Percentiles rank a stretch among this genome's conserved stretches.
Evolutionary conservation across 2,888 invertebrate genomes (phyloP).

Genomic region (Oscheius sp.): DNA sequence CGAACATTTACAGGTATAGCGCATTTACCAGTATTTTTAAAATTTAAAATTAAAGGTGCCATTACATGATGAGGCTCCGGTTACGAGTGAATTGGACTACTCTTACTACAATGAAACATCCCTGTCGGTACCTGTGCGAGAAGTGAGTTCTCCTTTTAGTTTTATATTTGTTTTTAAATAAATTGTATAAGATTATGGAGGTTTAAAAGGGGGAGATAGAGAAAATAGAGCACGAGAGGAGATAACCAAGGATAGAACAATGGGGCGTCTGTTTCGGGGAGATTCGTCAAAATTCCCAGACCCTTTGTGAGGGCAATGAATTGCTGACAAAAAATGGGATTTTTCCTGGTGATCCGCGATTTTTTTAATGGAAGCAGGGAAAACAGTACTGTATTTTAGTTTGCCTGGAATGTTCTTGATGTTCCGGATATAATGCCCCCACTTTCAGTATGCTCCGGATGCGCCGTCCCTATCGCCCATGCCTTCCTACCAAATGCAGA

Average conservation of each 20-base stretch:
- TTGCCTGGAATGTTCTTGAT: slow-evolving; percentile 9
- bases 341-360: too few species aligned
- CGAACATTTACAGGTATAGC: background rate
- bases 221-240: too few species aligned
- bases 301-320: too few species aligned
- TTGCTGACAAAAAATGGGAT: too few species aligned
- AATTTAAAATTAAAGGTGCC: slow-evolving; percentile 32
- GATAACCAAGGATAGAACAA: too few species aligned
- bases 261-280: too few species aligned
- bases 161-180: background rate
- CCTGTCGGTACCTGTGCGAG: slow-evolving; percentile 30
- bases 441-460: slow-evolving; percentile 26
- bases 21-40: too few species aligned
- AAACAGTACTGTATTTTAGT: background rate
- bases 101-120: slow-evolving; percentile 26
- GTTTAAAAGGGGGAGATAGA: too few species aligned
- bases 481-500: slow-evolving; percentile 8
- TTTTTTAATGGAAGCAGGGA: too few species aligned
- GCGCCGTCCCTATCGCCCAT: slow-evolving; percentile 21
- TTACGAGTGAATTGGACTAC: slow-evolving; percentile 24
- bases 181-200: too few species aligned
- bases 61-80: slow-evolving; percentile 9
- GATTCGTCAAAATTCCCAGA: too few species aligned
- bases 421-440: slow-evolving; percentile 11
- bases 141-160: slow-evolving; percentile 10